Evolutionary conservation across 2,888 invertebrate genomes (phyloP).

Genomic region (Tubulanus polymorphus): DNA sequence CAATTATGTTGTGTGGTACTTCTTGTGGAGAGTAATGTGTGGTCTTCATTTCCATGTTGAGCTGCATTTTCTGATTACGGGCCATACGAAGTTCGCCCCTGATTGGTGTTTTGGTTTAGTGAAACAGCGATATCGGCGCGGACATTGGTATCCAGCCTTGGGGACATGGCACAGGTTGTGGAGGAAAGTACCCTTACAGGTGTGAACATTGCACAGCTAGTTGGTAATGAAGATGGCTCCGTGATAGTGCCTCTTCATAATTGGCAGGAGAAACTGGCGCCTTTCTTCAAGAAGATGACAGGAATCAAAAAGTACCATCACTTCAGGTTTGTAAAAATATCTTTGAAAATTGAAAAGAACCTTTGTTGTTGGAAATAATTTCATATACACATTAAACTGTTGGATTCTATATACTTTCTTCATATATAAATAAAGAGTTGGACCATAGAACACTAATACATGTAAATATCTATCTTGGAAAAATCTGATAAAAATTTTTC

Average conservation of each 20-base stretch:
- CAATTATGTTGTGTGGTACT: conserved; percentile 18
- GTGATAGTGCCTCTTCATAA: conserved; percentile 10
- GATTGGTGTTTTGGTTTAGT: conserved; percentile 21
- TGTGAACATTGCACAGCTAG: conserved; percentile 18
- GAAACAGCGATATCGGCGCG: conserved; percentile 10
- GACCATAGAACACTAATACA: too few relatives aligned
- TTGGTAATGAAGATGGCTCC: conserved; percentile 12
- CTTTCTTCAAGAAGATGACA: conserved; percentile 7
- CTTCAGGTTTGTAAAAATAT: too few relatives aligned
- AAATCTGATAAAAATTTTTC: too few relatives aligned
- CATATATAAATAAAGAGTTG: too few relatives aligned
- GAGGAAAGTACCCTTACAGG: conserved; percentile 11
- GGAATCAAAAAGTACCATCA: conserved; percentile 16
- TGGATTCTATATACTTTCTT: too few relatives aligned
- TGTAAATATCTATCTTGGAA: too few relatives aligned
- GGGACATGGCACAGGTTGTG: conserved; percentile 13
- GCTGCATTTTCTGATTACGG: conserved; percentile 11
- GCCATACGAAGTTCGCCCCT: conserved; percentile 21
- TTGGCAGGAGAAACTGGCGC: conserved; percentile 14
- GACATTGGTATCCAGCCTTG: conserved; percentile 7
- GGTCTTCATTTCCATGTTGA: conserved; percentile 6
- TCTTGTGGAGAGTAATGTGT: conserved; percentile 16
- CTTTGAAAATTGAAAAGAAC: too few relatives aligned
- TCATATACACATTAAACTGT: too few relatives aligned
- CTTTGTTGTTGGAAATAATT: too few relatives aligned